Evolutionary conservation across 2,888 invertebrate genomes (phyloP).

Genomic region (Athalia rosae): DNA sequence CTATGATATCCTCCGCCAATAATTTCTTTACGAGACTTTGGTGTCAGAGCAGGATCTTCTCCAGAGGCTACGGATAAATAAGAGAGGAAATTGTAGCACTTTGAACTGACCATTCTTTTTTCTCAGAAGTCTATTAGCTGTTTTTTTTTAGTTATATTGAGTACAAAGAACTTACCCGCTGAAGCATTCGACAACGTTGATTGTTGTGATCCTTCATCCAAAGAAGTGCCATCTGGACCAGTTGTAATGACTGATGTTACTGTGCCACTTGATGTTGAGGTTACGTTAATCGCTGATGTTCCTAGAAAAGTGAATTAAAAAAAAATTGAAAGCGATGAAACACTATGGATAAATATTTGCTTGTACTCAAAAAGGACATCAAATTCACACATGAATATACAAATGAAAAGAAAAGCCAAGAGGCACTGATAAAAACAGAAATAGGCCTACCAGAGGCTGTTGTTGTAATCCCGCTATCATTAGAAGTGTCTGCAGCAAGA

Average conservation of each 20-base stretch:
- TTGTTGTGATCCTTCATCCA: slow-evolving; percentile 94
- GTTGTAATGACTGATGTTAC: slow-evolving; percentile 93
- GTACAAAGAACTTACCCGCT: slow-evolving; percentile 79
- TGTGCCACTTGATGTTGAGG: slow-evolving; percentile 76
- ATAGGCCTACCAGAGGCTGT: slow-evolving; percentile 75
- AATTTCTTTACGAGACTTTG: slow-evolving; percentile 85
- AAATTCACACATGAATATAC: background rate
- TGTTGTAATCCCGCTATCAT: slow-evolving; percentile 78
- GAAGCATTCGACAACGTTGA: slow-evolving; percentile 95
- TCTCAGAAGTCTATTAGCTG: background rate
- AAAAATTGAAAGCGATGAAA: background rate
- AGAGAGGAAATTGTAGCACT: slow-evolving; percentile 15
- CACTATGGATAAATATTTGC: background rate
- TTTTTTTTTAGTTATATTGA: slow-evolving; percentile 31
- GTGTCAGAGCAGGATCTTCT: slow-evolving; percentile 88
- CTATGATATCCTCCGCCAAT: slow-evolving; percentile 81
- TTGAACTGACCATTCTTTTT: background rate
- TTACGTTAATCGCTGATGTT: slow-evolving; percentile 71
- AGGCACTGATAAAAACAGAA: background rate
- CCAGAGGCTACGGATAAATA: slow-evolving; percentile 81
- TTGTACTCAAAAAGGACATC: background rate
- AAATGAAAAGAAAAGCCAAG: background rate
- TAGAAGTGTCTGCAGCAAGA: slow-evolving; percentile 70
- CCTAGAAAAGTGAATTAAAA: slow-evolving; percentile 57
- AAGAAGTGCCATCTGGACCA: slow-evolving; percentile 90